phyloP scores from a whole-genome alignment of 2,113 vertebrate species.

The Heptranchias perlo region DNA sequence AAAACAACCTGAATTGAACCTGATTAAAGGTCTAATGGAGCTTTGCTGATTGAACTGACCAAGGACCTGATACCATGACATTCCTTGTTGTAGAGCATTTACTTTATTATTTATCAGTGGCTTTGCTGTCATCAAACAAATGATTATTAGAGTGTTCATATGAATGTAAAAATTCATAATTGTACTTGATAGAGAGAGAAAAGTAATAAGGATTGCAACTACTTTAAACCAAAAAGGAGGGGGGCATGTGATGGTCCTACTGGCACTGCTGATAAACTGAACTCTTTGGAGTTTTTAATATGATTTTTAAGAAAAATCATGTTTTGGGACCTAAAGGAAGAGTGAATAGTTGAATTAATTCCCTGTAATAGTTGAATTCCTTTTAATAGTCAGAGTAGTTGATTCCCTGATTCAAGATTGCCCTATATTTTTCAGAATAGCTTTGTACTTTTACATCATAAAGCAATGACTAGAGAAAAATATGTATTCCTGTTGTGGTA shows the following conservation, averaged over 20 bases:
- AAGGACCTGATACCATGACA: not conserved
- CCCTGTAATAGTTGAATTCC: not conserved
- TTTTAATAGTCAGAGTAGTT: not conserved
- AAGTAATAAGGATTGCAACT: not conserved
- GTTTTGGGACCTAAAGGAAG: not conserved
- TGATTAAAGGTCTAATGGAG: not conserved
- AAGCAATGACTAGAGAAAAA: not conserved
- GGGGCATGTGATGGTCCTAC: not conserved
- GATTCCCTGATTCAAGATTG: not conserved
- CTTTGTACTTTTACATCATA: not conserved
- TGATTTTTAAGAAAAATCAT: not conserved
- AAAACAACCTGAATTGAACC: not conserved
- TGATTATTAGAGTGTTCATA: not conserved
- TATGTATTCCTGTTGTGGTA: not conserved
- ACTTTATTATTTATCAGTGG: not conserved
- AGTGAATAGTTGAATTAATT: slow-evolving; percentile 2
- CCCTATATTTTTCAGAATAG: not conserved
- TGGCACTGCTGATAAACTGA: not conserved
- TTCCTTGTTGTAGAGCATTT: not conserved
- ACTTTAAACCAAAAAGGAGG: not conserved
- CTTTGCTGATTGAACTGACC: not conserved
- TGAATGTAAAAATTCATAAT: not conserved
- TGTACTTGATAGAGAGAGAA: not conserved
- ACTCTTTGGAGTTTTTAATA: not conserved
- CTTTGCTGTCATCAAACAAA: not conserved